Conservation (phyloP, 2,113 vertebrate genomes). For the Riparia riparia region DNA sequence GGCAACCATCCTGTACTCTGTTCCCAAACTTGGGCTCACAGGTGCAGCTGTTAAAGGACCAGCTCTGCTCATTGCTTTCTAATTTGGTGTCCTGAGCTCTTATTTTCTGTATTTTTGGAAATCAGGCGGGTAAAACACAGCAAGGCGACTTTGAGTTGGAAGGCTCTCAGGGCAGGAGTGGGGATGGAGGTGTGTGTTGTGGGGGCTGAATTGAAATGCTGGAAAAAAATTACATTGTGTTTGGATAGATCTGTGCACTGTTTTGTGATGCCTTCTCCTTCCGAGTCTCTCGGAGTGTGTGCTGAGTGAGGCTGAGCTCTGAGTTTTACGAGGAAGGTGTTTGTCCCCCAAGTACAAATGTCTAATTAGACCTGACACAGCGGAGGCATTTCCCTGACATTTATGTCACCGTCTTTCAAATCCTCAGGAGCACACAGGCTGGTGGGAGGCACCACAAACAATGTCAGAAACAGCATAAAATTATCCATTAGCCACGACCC, state of each 20-base stretch:
- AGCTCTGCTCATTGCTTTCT: neutral
- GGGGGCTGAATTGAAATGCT: neutral
- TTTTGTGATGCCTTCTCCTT: neutral
- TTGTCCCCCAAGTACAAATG: slow-evolving; percentile 70
- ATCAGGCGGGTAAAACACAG: neutral
- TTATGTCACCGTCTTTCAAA: slow-evolving; percentile 75
- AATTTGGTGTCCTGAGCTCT: neutral
- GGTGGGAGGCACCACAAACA: slow-evolving; percentile 79
- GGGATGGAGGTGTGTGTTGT: neutral
- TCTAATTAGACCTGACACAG: slow-evolving; percentile 81
- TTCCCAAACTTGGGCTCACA: too few relatives aligned
- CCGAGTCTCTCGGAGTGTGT: neutral
- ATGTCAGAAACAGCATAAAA: slow-evolving; percentile 82
- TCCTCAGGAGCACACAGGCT: slow-evolving; percentile 64
- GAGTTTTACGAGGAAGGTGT: slow-evolving; percentile 68
- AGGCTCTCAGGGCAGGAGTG: neutral
- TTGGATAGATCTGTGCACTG: neutral
- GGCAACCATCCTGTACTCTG: neutral
- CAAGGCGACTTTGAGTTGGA: neutral
- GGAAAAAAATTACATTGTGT: neutral
- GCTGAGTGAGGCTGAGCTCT: neutral
- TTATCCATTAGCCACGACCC: slow-evolving; percentile 75
- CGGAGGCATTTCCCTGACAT: slow-evolving; percentile 77
- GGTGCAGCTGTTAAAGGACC: neutral
- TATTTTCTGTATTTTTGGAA: neutral